phyloP scores from a whole-genome alignment of 2,888 invertebrate species.

The Drosophila neoperkinsi region DNA sequence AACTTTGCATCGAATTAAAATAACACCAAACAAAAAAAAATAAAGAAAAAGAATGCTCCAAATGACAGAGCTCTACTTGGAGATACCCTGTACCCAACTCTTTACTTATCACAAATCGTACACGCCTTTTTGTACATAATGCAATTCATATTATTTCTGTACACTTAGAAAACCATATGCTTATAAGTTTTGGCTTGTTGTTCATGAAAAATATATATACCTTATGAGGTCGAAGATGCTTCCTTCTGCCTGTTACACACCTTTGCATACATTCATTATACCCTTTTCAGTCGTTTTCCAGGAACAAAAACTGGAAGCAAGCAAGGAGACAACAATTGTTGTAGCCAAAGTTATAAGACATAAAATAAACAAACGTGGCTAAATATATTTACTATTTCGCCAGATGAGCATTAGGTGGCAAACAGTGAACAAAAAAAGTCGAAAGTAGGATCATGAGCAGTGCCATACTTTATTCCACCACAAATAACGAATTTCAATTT shows the following conservation, averaged over 20 bases:
- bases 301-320: slow-evolving; percentile 13
- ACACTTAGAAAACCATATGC: neutral
- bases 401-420: slow-evolving; percentile 33
- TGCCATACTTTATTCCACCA: neutral
- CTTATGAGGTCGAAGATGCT: neutral
- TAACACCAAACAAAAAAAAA: slow-evolving; percentile 30
- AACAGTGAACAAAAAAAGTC: slow-evolving; percentile 19
- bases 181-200: no score
- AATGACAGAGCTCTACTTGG: neutral
- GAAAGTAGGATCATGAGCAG: neutral
- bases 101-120: neutral
- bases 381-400: slow-evolving; percentile 75
- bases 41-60: neutral
- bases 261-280: neutral
- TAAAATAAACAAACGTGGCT: slow-evolving; percentile 60
- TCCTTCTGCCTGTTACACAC: neutral
- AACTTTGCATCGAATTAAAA: slow-evolving; percentile 70
- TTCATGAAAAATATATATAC: neutral
- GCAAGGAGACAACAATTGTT: slow-evolving; percentile 29
- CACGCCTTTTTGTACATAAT: neutral
- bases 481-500: neutral
- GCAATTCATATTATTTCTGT: neutral
- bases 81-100: neutral
- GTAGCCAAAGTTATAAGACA: slow-evolving; percentile 67
- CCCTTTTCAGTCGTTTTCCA: neutral